Evolutionary conservation across 2,797 vertebrate species (phyloP), one percentile per base, ranked within the genome.

Genomic region (Hydrolagus colliei): DNA sequence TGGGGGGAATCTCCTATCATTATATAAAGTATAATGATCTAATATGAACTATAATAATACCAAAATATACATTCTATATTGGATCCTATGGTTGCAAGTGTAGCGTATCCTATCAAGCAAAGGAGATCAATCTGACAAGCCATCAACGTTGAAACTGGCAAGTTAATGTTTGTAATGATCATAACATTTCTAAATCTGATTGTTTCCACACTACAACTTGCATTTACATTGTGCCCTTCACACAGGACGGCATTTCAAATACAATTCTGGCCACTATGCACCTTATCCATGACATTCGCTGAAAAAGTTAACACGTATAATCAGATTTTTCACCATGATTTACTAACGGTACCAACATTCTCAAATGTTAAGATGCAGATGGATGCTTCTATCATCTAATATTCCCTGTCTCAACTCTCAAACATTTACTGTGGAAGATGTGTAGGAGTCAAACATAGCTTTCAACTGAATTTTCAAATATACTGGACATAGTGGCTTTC

Each of bases 171-270:
- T 65, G 6, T 65, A 41, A 68, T 6, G 20, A 41, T 71, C 14
- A 84, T 9, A 41, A 71, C 32, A 68, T 71, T 82, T 41, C 27
- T 67, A 84, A 84, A 41, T 67, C 65, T 84, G 65, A 71, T 41
- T 68, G 41, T 12, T 20, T 35, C 41, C 2, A 52, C 41, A 52
- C 2, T 3, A 52, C 41, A 52, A 52, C 41, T 52, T 52, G 41
- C 41, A 52, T 52, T 52, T 52, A 52, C 6, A 52, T 52, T 3
- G 41, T 1, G 6, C 41, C 41, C 41, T 52, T 52, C 41, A 52
- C 41, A 3, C 41, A 3, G 41, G 41, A 52, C 41, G 6, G 41
- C 2, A 6, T 52, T 52, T 52, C 41, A 52, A 52, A 52, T 52
- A 52, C 41, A 3, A 52, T 52, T 52, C 41, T 68, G 4, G 32